Conservation (phyloP, 2,113 vertebrate species). For the Sula dactylatra region DNA sequence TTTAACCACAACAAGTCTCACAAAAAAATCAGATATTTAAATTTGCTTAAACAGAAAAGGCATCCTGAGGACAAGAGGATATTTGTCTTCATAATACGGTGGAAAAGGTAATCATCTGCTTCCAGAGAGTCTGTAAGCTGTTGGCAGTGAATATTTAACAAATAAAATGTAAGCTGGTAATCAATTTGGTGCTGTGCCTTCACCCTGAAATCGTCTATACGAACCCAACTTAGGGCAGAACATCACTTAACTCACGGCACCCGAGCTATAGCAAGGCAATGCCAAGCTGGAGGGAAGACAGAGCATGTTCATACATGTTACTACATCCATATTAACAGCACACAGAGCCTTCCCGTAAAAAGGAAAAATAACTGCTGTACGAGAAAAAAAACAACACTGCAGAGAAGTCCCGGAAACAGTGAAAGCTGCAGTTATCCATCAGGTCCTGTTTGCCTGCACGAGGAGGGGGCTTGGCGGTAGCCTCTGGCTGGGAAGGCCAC, state of each 20-base stretch:
- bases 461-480: accelerated
- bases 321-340: neutral
- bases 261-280: accelerated
- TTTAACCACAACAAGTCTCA: neutral
- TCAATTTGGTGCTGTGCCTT: neutral
- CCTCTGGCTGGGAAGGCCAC: neutral
- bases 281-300: neutral
- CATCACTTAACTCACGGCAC: neutral
- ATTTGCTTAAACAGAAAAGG: neutral
- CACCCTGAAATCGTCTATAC: neutral
- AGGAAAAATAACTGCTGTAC: neutral
- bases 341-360: neutral
- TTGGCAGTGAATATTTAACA: neutral
- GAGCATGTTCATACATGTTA: neutral
- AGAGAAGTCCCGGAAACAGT: neutral
- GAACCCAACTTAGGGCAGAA: neutral
- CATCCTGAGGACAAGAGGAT: neutral
- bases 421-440: neutral
- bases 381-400: neutral
- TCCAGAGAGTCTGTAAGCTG: neutral
- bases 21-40: neutral
- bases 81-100: neutral
- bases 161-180: neutral
- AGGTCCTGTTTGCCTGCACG: neutral
- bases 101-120: neutral